These are phyloP conservation scores for Coenobita brevimanus DNA, from an alignment of 1,140 invertebrate species.

Conservation along the genomic window DNA sequence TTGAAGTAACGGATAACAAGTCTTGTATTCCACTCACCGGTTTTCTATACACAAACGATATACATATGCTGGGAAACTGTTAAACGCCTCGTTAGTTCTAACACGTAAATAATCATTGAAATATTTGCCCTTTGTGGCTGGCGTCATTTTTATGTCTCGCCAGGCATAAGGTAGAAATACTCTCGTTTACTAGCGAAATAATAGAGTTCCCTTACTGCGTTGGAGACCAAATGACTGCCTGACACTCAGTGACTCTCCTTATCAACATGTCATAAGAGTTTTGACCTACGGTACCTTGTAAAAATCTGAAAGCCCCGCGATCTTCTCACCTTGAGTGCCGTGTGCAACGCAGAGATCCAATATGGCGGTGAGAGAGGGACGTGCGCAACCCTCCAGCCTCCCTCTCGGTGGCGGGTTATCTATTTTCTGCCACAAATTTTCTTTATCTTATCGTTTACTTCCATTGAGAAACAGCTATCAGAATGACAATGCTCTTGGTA, in stretches of 20 bases:
- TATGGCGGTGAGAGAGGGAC: slow-evolving; percentile 47
- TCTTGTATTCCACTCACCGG: too few relatives aligned
- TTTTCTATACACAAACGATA: too few relatives aligned
- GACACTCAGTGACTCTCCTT: background rate
- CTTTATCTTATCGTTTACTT: background rate
- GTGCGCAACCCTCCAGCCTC: slow-evolving; percentile 22
- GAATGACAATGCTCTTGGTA: too few relatives aligned
- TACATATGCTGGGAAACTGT: too few relatives aligned
- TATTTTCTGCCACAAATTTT: background rate
- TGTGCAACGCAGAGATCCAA: slow-evolving; percentile 56
- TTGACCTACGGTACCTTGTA: slow-evolving; percentile 2
- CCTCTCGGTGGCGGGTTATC: background rate
- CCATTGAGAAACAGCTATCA: background rate
- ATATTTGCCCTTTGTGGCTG: too few relatives aligned
- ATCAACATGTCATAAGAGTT: slow-evolving; percentile 27
- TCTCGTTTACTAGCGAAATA: too few relatives aligned
- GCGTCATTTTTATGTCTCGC: too few relatives aligned
- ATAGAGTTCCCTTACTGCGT: background rate
- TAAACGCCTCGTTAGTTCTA: too few relatives aligned
- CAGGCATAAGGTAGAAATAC: too few relatives aligned
- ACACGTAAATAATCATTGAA: too few relatives aligned
- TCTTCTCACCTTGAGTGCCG: slow-evolving; percentile 60
- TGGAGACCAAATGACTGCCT: background rate
- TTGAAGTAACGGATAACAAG: too few relatives aligned
- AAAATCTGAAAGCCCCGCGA: slow-evolving; percentile 61